A percentile compares a stretch with the other conserved stretches of the same genome.
Evolutionary conservation across 2,888 invertebrate species (phyloP).

Genomic region (Baronia brevicornis): DNA sequence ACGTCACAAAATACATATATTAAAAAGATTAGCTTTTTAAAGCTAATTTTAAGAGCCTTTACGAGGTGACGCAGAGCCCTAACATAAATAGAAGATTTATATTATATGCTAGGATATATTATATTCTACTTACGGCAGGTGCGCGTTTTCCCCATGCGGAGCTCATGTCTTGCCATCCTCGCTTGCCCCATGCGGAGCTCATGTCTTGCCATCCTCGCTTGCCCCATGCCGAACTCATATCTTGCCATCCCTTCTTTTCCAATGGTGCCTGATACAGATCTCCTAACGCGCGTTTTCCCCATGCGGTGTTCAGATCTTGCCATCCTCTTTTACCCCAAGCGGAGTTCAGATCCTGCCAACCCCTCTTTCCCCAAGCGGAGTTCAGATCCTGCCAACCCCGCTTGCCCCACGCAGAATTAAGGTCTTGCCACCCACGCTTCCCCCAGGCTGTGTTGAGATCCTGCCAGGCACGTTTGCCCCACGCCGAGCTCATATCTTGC

Average conservation of each 20-base stretch:
- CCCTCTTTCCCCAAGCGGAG: slow-evolving; percentile 76
- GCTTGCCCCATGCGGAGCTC: slow-evolving; percentile 69
- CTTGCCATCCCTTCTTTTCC: slow-evolving; percentile 77
- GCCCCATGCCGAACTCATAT: slow-evolving; percentile 61
- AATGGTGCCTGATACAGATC: slow-evolving; percentile 72
- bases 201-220: slow-evolving; percentile 76
- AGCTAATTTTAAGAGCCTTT: too few relatives aligned
- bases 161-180: slow-evolving; percentile 68
- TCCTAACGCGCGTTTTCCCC: slow-evolving; percentile 78
- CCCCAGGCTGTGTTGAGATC: slow-evolving; percentile 73
- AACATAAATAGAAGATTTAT: neutral
- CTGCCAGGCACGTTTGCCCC: slow-evolving; percentile 77
- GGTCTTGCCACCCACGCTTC: slow-evolving; percentile 69
- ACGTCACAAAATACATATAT: too few relatives aligned
- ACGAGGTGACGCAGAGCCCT: neutral
- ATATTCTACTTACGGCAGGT: slow-evolving; percentile 4
- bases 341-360: slow-evolving; percentile 70
- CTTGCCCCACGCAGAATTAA: slow-evolving; percentile 74
- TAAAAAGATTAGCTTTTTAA: too few relatives aligned
- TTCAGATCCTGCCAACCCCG: slow-evolving; percentile 76
- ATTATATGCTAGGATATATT: neutral
- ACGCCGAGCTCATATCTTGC: slow-evolving; percentile 66
- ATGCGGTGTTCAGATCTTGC: slow-evolving; percentile 69
- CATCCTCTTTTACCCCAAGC: slow-evolving; percentile 78
- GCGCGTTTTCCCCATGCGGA: slow-evolving; percentile 66